These are phyloP conservation scores for Aspidiotus destructor DNA, from an alignment of 2,888 invertebrate species.

Conservation along the genomic window DNA sequence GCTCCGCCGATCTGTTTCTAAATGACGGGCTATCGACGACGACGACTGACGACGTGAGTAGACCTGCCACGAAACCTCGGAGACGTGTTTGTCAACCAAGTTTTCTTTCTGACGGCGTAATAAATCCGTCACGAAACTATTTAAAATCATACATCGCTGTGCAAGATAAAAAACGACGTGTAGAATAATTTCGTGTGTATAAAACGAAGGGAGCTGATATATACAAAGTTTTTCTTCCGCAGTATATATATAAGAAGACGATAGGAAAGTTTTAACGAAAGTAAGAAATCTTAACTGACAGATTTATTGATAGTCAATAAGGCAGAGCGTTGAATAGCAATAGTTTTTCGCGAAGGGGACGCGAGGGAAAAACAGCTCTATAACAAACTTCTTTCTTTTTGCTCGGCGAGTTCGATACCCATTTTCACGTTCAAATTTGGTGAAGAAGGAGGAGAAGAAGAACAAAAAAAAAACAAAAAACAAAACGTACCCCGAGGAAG, in stretches of 20 bases:
- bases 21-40: too few relatives aligned
- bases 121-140: too few relatives aligned
- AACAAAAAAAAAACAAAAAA: background rate
- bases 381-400: slow-evolving; percentile 26
- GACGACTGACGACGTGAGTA: too few relatives aligned
- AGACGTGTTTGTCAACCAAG: too few relatives aligned
- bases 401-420: background rate
- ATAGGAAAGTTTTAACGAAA: slow-evolving; percentile 27
- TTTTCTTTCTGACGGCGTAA: too few relatives aligned
- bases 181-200: background rate
- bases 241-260: background rate
- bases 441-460: background rate
- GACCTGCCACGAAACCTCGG: too few relatives aligned
- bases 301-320: slow-evolving; percentile 31
- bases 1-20: too few relatives aligned
- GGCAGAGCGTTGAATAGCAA: slow-evolving; percentile 28
- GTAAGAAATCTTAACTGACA: slow-evolving; percentile 33
- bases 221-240: background rate
- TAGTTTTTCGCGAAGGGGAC: slow-evolving; percentile 14
- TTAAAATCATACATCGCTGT: too few relatives aligned
- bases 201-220: background rate
- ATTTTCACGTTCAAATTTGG: slow-evolving; percentile 8
- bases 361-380: slow-evolving; percentile 18
- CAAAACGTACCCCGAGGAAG: background rate
- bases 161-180: too few relatives aligned